Evolutionary conservation across 2,113 vertebrate genomes (phyloP), one percentile per base, ranked within the genome.

Genomic region (Pyxicephalus adspersus): DNA sequence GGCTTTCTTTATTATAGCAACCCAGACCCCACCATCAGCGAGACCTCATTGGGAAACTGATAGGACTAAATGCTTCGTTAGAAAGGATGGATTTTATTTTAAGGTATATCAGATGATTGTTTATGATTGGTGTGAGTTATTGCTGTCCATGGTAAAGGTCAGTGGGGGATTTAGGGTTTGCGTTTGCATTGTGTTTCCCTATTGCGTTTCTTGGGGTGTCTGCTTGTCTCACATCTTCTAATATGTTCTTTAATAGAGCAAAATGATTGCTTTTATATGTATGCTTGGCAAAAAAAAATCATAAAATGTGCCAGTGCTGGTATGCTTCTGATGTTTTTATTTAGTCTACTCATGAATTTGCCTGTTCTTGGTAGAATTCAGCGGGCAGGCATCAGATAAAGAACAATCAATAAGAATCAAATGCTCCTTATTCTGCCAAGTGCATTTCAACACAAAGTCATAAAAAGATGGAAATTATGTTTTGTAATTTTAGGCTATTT

Each of bases 71-170:
- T 91, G 90, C 91, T 87, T 88, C 91, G 86, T 89, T 91, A 85
- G 89, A 89, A 93, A 97, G 94, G 95, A 99, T 98, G 96, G 96
- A 96, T 97, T 97, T 96, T 97, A 97, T 98, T 97, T 96, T 97
- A 95, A 98, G 96, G 96, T 98, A 98, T 97, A 98, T 99, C 96
- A 95, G 94, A 90, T 94, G 92, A 98, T 98, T 99, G 96, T 98
- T 98, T 95, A 92, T 96, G 95, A 95, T 91, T 92, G 92, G 89
- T 91, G 93, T 96, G 95, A 96, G 93, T 96, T 97, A 97, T 94
- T 92, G 93, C 92, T 90, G 87, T 85, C 90, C 83, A 90, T 94
- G 93, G 91, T 94, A 95, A 95, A 95, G 95, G 95, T 97, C 94
- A 96, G 93, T 92, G 82, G 86, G 89, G 88, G 89, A 92, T 90